Base-by-base conservation (phyloP, 2,797 vertebrate genomes). In the Kryptolebias ocellatus region DNA sequence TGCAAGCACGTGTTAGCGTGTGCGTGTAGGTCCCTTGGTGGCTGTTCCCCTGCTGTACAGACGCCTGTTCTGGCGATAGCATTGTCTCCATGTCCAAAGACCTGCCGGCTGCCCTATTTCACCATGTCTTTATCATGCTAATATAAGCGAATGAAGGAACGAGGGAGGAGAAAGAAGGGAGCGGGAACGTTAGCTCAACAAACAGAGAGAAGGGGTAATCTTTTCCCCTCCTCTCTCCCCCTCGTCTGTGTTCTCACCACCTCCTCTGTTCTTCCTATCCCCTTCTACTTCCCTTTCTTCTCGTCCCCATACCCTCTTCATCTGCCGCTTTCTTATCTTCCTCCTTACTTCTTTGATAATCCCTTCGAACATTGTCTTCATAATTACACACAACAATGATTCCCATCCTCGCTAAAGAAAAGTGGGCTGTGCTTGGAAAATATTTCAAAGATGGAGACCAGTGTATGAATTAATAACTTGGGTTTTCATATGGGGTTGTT, bases 341-440 rank as follows among this genome's bases (percentile, higher is more conserved):
- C 73, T 68, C 87, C 81, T 81, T 80, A 87, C 87, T 90, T 89
- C 88, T 91, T 90, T 91, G 89, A 91, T 92, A 92, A 92, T 92
- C 89, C 90, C 86, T 87, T 72, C 67, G 81, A 90, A 91, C 89
- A 92, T 91, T 92, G 90, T 92, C 88, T 91, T 91, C 87, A 87
- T 91, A 92, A 91, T 92, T 92, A 92, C 91, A 92, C 90, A 92
- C 90, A 90, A 91, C 90, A 90, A 88, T 89, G 89, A 91, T 89
- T 90, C 87, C 83, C 85, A 85, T 89, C 89, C 83, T 79, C 61
- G 80, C 86, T 79, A 68, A 78, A 83, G 87, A 86, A 92, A 90
- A 75, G 85, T 84, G 81, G 64, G 54, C 83, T 1, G 78, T 72
- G 86, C 87, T 74, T 70, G 53, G 82, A 82, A 83, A 90, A 85